A percentile compares a stretch with the other conserved stretches of the same genome.
These are phyloP conservation scores for Epizoanthus ramosus DNA, from an alignment of 92 coral and sea anemone species.

Conservation along the genomic window DNA sequence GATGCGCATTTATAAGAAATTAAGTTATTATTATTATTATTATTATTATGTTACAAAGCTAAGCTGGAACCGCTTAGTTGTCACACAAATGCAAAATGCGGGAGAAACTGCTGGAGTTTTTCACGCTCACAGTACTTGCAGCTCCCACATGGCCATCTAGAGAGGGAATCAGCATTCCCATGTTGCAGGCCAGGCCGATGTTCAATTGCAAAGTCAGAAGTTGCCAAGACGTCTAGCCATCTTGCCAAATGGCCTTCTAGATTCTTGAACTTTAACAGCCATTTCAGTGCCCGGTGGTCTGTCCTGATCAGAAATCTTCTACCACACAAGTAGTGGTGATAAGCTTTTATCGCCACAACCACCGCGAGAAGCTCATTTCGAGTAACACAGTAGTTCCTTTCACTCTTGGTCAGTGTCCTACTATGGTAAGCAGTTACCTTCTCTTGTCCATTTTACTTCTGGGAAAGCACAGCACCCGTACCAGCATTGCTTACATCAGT, in stretches of 20 bases:
- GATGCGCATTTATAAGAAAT: too few relatives aligned
- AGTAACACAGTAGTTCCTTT: slow-evolving; percentile 49
- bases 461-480: slow-evolving; percentile 41
- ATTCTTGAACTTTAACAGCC: slow-evolving; percentile 32
- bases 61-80: too few relatives aligned
- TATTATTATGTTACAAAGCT: too few relatives aligned
- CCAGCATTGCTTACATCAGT: slow-evolving; percentile 49
- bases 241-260: slow-evolving; percentile 43
- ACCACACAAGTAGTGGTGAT: slow-evolving; percentile 33
- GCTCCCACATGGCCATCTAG: slow-evolving; percentile 52
- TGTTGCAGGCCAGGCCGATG: slow-evolving; percentile 49
- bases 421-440: slow-evolving; percentile 30
- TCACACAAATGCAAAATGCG: too few relatives aligned
- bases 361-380: slow-evolving; percentile 41
- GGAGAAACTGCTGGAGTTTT: too few relatives aligned
- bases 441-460: slow-evolving; percentile 34
- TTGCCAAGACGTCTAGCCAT: slow-evolving; percentile 52
- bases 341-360: slow-evolving; percentile 1
- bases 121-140: slow-evolving; percentile 54
- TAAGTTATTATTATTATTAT: too few relatives aligned
- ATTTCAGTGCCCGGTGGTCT: slow-evolving; percentile 36
- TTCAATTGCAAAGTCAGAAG: slow-evolving; percentile 37
- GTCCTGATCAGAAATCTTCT: slow-evolving; percentile 36
- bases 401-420: slow-evolving; percentile 28
- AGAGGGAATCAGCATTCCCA: slow-evolving; percentile 56